Conservation (phyloP, 2,113 vertebrate genomes). For the Peromyscus leucopus region DNA sequence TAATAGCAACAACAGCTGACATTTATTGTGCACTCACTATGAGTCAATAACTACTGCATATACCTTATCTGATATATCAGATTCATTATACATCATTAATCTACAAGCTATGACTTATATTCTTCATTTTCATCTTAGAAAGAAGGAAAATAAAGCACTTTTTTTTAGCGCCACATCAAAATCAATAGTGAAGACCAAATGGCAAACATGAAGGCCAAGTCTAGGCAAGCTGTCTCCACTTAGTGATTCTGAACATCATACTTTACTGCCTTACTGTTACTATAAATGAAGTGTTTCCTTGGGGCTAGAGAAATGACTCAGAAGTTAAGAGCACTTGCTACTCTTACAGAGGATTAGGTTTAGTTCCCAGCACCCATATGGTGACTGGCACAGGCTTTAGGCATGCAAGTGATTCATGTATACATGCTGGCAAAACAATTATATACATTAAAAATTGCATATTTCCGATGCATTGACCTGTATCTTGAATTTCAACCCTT, state of each 20-base stretch:
- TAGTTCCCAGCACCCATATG: not conserved
- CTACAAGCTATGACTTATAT: not conserved
- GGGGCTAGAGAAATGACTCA: not conserved
- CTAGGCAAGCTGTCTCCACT: not conserved
- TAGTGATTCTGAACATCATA: conserved; percentile 5
- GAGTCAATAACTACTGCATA: not conserved
- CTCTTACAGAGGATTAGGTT: not conserved
- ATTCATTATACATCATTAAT: not conserved
- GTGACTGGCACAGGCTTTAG: not conserved
- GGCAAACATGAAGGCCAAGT: not conserved
- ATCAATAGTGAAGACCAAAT: not conserved
- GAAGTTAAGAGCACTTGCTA: not conserved
- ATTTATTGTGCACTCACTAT: not conserved
- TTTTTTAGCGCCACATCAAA: not conserved
- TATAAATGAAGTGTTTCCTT: not conserved
- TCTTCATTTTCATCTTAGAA: not conserved
- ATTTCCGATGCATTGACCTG: not conserved
- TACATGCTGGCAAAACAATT: not conserved
- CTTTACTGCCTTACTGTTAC: not conserved
- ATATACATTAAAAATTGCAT: not conserved
- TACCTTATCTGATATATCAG: not conserved
- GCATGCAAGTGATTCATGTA: not conserved
- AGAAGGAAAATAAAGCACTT: conserved; percentile 4
- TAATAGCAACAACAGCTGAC: not conserved
- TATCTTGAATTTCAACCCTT: conserved; percentile 15